A percentile compares a stretch with the other conserved stretches of the same genome.
phyloP scores from a whole-genome alignment of 2,113 vertebrate species.

The Chinchilla lanigera region DNA sequence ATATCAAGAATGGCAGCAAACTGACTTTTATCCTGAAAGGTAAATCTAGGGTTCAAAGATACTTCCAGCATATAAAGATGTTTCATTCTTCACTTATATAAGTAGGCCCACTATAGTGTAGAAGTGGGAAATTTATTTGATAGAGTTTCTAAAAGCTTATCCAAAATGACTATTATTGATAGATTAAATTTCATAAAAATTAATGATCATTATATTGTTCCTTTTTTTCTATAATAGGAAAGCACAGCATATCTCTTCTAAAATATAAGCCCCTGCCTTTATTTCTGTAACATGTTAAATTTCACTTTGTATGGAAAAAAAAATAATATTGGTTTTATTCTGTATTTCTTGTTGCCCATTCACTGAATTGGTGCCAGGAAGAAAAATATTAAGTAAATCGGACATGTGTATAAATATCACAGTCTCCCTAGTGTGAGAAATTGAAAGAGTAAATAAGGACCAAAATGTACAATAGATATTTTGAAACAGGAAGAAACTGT shows the following conservation, averaged over 20 bases:
- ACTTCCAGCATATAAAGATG: neutral
- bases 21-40: neutral
- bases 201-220: neutral
- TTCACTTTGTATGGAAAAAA: neutral
- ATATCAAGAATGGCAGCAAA: neutral
- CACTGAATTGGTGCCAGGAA: neutral
- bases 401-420: neutral
- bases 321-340: neutral
- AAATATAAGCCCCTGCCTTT: neutral
- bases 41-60: neutral
- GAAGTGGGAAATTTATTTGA: slow-evolving; percentile 16
- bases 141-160: neutral
- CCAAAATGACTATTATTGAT: neutral
- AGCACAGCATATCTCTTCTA: neutral
- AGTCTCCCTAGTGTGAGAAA: neutral
- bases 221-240: neutral
- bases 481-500: neutral
- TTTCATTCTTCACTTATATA: neutral
- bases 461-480: neutral
- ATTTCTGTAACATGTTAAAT: slow-evolving; percentile 11
- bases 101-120: neutral
- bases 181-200: slow-evolving; percentile 34
- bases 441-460: neutral
- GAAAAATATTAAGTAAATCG: neutral
- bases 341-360: neutral